Percentiles rank a stretch among this genome's conserved stretches.
Conservation (phyloP, 2,797 vertebrate genomes). For the Dendrocincla fuliginosa region DNA sequence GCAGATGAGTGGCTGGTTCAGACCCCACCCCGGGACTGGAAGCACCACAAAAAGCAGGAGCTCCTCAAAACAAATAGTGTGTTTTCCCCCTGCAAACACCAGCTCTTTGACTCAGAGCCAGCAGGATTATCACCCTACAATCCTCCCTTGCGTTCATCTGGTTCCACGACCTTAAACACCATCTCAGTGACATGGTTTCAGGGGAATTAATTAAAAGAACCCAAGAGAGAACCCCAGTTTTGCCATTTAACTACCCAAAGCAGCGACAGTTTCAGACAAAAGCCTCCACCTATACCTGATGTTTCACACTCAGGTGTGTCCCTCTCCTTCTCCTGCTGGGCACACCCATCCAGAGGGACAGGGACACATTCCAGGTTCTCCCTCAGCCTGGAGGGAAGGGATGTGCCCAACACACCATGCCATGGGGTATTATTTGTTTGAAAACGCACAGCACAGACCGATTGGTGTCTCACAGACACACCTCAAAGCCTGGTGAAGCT, state of each 20-base stretch:
- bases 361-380: background rate
- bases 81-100: background rate
- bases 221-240: background rate
- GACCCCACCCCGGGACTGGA: background rate
- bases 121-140: background rate
- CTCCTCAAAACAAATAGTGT: background rate
- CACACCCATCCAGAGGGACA: background rate
- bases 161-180: background rate
- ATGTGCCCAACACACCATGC: background rate
- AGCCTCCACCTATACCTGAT: fast-evolving
- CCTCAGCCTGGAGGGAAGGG: background rate
- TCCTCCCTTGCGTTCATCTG: background rate
- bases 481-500: background rate
- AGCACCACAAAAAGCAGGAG: background rate
- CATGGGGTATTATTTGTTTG: background rate
- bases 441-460: background rate
- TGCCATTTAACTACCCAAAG: background rate
- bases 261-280: background rate
- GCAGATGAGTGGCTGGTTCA: background rate
- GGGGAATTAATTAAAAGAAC: background rate
- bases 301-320: background rate
- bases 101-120: background rate
- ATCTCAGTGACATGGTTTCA: background rate
- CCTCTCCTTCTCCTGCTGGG: background rate
- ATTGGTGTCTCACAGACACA: background rate